These are phyloP conservation scores for Crypturellus tataupa DNA, from an alignment of 2,797 vertebrate genomes.

Conservation along the genomic window DNA sequence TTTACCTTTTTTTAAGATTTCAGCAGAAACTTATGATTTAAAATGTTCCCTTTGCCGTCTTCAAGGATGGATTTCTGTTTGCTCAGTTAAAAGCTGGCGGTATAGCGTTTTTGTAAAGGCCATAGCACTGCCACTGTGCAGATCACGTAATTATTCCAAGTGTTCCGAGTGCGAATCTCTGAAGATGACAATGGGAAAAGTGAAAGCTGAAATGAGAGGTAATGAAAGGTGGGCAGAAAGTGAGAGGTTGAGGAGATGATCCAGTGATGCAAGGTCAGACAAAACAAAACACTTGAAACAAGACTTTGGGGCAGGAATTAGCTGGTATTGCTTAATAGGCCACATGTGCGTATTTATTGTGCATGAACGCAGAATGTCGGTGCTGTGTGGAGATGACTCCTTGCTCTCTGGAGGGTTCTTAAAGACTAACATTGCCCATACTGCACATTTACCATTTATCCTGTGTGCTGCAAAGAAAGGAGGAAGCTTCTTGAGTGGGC, in stretches of 20 bases:
- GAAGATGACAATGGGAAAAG: constrained; percentile 37
- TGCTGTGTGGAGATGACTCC: not conserved
- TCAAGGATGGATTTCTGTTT: not conserved
- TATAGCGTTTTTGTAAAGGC: constrained; percentile 12
- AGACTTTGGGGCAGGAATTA: constrained; percentile 60
- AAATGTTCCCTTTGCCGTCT: not conserved
- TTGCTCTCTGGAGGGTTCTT: not conserved
- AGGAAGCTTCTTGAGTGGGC: not conserved
- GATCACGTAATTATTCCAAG: constrained; percentile 73
- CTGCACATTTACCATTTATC: not conserved
- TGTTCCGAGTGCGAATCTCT: constrained; percentile 43
- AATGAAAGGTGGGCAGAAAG: constrained; percentile 78
- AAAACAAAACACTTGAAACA: constrained; percentile 75
- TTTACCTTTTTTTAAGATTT: not conserved
- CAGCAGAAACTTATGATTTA: not conserved
- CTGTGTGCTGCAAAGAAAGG: not conserved
- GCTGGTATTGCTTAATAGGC: constrained; percentile 6
- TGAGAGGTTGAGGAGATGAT: constrained; percentile 68
- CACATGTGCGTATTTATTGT: not conserved
- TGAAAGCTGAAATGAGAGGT: constrained; percentile 45
- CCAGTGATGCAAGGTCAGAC: constrained; percentile 62
- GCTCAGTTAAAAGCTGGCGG: constrained; percentile 27
- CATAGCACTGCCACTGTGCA: not conserved
- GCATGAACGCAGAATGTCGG: not conserved
- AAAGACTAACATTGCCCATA: not conserved